phyloP scores from a whole-genome alignment of 2,113 vertebrate genomes.

The Psilopsiagon aurifrons region DNA sequence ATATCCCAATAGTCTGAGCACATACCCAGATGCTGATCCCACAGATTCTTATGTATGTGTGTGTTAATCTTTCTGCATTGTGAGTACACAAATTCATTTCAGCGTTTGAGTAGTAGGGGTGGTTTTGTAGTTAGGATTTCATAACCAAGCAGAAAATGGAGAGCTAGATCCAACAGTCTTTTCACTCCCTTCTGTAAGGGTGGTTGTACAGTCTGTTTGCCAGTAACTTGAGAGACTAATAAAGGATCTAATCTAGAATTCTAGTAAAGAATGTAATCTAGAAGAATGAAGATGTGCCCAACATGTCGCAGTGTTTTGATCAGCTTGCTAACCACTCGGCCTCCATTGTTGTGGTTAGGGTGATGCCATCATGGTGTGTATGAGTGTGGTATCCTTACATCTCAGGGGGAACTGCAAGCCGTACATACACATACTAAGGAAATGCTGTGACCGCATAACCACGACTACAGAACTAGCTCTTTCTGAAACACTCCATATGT shows the following conservation, averaged over 20 bases:
- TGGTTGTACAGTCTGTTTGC: neutral
- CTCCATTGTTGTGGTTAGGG: slow-evolving; percentile 37
- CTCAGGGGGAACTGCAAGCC: neutral
- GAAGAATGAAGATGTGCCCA: neutral
- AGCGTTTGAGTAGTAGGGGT: rapidly evolving
- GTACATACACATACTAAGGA: neutral
- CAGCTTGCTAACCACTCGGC: neutral
- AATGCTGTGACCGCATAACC: slow-evolving; percentile 31
- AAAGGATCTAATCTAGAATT: neutral
- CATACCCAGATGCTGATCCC: neutral
- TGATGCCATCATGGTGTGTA: neutral
- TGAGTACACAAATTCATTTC: neutral
- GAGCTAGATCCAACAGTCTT: neutral
- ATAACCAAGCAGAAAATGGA: neutral
- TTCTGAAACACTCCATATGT: neutral
- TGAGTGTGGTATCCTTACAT: neutral
- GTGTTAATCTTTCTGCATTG: neutral
- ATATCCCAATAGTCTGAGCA: neutral
- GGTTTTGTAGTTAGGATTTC: neutral
- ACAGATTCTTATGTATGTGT: neutral
- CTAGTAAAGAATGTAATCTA: too few species aligned
- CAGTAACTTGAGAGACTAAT: neutral
- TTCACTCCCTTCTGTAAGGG: neutral
- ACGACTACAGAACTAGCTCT: neutral
- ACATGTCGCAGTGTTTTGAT: neutral